Evolutionary conservation across 2,113 vertebrate genomes (phyloP), one percentile per base, ranked within the genome.

Genomic region (Centropus bengalensis): DNA sequence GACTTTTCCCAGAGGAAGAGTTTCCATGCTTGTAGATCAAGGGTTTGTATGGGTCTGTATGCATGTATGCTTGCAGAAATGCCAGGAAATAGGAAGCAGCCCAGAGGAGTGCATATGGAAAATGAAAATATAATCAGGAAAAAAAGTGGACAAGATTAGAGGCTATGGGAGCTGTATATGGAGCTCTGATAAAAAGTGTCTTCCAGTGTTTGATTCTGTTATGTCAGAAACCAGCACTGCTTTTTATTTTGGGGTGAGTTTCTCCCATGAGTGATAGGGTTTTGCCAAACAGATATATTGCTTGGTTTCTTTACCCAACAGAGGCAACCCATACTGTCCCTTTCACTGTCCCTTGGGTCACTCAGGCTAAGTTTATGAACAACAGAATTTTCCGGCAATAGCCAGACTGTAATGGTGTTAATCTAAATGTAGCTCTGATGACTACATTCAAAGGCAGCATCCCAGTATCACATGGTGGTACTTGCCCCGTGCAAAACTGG

Each of bases 361-460:
- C 56, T 63, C 21, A 8, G 18, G 16, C 3, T n/a, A 9, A 3
- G 6, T 20, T 32, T 14, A 9, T 33, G 12, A 9, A 32, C 0
- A 2, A 40, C 12, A 12, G 23, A 24, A 6, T 36, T 67, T 64
- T n/a, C 4, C 22, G 2, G 3, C 30, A 66, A 14, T 8, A 73
- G 17, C 26, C n/a, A 22, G 38, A 6, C 27, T 30, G 1, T 3
- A 3, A 1, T 0, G 4, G 7, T 44, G 51, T 30, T 85, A 38
- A 4, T 44, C 44, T 10, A 32, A 13, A 3, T 0, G 15, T 8
- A 54, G 26, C 36, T 54, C 27, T 30, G 45, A 28, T 0, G 2
- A 5, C 17, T 2, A 12, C 47, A 15, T 13, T 7, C 10, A 19
- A 36, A 36, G 36, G 36, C 36, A 36, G 36, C 36, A 36, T 36